phyloP scores from a whole-genome alignment of 64 coral and sea anemone species.

The Pocillopora damicornis region DNA sequence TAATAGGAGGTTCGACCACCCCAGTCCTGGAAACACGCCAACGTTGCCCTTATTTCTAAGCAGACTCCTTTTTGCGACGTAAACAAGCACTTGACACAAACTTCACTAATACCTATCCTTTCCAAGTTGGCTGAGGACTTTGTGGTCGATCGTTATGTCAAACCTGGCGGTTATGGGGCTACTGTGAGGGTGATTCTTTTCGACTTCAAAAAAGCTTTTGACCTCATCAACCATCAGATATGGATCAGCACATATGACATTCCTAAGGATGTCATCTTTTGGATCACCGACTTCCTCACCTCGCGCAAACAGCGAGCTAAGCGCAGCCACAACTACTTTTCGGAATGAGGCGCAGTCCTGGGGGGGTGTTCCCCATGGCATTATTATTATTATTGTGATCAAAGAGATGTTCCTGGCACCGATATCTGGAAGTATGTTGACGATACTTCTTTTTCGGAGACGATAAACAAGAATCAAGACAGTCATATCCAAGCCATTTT shows the following conservation, averaged over 20 bases:
- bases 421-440: no score
- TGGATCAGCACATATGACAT: background rate
- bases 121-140: conserved; percentile 23
- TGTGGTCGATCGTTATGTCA: conserved; percentile 1
- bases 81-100: conserved; percentile 2
- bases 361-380: background rate
- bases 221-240: background rate
- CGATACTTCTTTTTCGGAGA: no score
- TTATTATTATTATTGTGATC: no score
- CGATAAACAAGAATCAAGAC: no score
- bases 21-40: conserved; percentile 26
- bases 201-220: background rate
- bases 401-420: no score
- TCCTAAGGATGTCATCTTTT: background rate
- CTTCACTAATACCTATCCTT: conserved; percentile 1
- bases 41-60: background rate
- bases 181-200: conserved; percentile 18
- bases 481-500: no score
- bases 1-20: background rate
- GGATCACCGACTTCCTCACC: background rate
- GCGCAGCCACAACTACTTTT: background rate
- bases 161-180: background rate
- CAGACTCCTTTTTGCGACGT: background rate
- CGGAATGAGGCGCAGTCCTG: background rate
- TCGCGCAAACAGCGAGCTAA: conserved; percentile 6